Percentiles rank a stretch among this genome's conserved stretches.
phyloP scores from a whole-genome alignment of 2,113 vertebrate genomes.

The Acanthochromis polyacanthus region DNA sequence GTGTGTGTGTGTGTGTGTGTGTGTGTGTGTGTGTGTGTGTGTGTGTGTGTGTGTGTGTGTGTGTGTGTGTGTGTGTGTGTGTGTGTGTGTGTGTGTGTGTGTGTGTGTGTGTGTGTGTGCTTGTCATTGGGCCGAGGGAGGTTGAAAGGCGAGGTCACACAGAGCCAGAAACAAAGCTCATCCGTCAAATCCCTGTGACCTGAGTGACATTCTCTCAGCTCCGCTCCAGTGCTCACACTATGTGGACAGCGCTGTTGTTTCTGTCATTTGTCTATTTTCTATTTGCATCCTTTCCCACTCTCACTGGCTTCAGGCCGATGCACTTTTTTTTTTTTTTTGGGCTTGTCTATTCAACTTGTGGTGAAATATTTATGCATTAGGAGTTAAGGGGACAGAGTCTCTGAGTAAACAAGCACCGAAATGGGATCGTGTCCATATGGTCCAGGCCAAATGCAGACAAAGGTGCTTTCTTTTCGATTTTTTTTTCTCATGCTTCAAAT shows the following conservation, averaged over 20 bases:
- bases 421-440: slow-evolving; percentile 46
- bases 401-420: slow-evolving; percentile 58
- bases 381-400: slow-evolving; percentile 53
- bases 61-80: not conserved
- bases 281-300: slow-evolving; percentile 70
- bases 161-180: slow-evolving; percentile 73
- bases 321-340: slow-evolving; percentile 51
- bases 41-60: slow-evolving; percentile 22
- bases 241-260: slow-evolving; percentile 66
- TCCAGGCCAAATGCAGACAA: slow-evolving; percentile 24
- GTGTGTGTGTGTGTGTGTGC: slow-evolving; percentile 59
- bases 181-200: slow-evolving; percentile 78
- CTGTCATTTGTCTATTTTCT: slow-evolving; percentile 75
- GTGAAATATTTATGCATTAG: slow-evolving; percentile 73
- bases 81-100: no score
- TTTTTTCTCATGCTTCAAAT: not conserved
- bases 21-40: not conserved
- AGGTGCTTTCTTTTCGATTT: not conserved
- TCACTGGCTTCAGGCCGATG: slow-evolving; percentile 43
- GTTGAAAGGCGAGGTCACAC: slow-evolving; percentile 77
- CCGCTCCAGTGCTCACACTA: slow-evolving; percentile 61
- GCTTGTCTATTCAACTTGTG: slow-evolving; percentile 52
- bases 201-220: slow-evolving; percentile 74
- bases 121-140: slow-evolving; percentile 66
- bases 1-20: not conserved